Evolutionary conservation across 2,113 vertebrate species (phyloP), one percentile per base, ranked within the genome.

Genomic region (Anarrhichthys ocellatus): DNA sequence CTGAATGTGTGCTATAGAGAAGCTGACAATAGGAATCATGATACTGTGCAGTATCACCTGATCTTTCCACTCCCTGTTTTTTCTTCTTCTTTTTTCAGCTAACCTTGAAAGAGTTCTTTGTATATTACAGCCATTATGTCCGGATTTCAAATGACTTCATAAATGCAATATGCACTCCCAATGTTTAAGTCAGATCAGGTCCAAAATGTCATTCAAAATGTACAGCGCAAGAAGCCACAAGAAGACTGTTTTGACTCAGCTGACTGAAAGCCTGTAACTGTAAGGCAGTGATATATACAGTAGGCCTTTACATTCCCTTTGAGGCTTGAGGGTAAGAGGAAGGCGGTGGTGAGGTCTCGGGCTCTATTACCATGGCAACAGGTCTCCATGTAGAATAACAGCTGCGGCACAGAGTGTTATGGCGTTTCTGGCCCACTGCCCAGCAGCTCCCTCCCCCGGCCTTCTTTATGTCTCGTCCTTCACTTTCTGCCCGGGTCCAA

Each of bases 351-450:
- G 24, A 67, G 67, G 58, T 82, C 50, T 68, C 44, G 76, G 66
- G 66, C 59, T 71, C 10, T 27, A 61, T 89, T 66, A n/a, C 84
- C 80, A 90, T 83, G 66, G 90, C 82, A 92, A 91, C 85, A 83
- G 52, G 61, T 75, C 71, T 81, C 65, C 56, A 46, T 72, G 81
- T 67, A 32, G 20, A 78, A 61, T 34, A 81, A 84, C 85, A 93
- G 87, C 86, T 91, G 85, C 78, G 63, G 65, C 56, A 79, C 73
- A 83, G 58, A 73, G 70, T 84, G 79, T 89, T 87, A 76, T 89
- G 83, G 82, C 61, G 34, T 77, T 44, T 87, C 44, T 66, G 82
- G 70, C 78, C 44, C 54, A 56, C 61, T 2, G 72, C 82, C 75
- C 38, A 48, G 34, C 50, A 63, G 61, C 59, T 9, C 42, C 44